Conservation (phyloP, 2,797 vertebrate genomes). For the Myotis myotis region DNA sequence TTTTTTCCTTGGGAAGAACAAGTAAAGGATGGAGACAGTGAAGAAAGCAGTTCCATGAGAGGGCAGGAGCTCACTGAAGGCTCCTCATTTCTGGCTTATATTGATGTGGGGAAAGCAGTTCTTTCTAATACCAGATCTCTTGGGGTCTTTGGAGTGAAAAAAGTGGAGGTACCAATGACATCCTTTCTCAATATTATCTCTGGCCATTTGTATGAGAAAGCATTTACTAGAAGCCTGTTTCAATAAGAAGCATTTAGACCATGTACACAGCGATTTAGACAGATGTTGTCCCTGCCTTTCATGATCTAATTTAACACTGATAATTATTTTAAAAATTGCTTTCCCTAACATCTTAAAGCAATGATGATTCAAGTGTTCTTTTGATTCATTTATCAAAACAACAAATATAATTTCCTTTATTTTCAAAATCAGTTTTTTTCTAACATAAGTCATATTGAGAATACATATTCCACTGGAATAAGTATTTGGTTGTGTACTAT, state of each 20-base stretch:
- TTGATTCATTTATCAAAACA: neutral
- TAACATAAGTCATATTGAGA: slow-evolving; percentile 16
- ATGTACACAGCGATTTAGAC: neutral
- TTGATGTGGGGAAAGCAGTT: neutral
- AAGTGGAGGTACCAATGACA: neutral
- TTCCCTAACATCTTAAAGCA: neutral
- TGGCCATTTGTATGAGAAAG: neutral
- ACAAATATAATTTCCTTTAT: neutral
- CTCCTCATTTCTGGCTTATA: neutral
- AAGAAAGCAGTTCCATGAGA: neutral
- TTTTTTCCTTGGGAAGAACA: neutral
- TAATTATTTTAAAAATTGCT: neutral
- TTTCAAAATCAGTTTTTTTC: neutral
- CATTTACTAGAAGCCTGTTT: neutral
- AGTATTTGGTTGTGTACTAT: neutral
- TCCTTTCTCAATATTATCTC: neutral
- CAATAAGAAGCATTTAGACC: neutral
- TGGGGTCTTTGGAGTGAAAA: neutral
- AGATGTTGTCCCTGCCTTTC: neutral
- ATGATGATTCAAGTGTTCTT: neutral
- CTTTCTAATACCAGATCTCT: neutral
- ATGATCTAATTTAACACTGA: neutral
- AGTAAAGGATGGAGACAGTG: neutral
- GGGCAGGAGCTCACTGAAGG: neutral
- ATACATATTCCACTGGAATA: neutral